Conservation (phyloP, 2,888 invertebrate genomes). For the Tiphia femorata region DNA sequence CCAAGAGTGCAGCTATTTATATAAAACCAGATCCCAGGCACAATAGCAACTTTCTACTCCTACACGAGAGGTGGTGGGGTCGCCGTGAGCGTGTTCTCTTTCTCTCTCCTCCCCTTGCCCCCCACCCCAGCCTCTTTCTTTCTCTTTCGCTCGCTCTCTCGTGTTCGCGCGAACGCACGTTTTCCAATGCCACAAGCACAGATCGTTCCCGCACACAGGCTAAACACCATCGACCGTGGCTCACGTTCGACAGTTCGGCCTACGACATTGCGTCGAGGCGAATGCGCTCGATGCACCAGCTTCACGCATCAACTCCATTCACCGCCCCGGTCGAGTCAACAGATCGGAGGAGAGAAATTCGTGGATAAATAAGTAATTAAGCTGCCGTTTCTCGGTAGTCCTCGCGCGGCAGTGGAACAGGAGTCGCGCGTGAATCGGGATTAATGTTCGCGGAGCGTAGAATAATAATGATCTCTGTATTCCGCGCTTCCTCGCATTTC, state of each 20-base stretch:
- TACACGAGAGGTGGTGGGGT: conserved; percentile 54
- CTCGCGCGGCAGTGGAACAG: too few species aligned
- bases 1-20: conserved; percentile 57
- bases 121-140: neutral
- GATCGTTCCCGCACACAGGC: neutral
- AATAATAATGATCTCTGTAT: too few species aligned
- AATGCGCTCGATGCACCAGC: too few species aligned
- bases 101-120: neutral
- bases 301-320: too few species aligned
- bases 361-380: too few species aligned
- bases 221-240: neutral
- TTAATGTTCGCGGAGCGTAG: too few species aligned
- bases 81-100: conserved; percentile 16
- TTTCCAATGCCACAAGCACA: too few species aligned
- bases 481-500: too few species aligned
- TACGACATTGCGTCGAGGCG: conserved; percentile 3
- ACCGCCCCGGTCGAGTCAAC: too few species aligned
- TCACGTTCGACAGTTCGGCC: neutral
- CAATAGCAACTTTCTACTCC: conserved; percentile 67
- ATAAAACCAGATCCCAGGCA: conserved; percentile 65
- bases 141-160: neutral
- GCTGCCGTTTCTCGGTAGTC: too few species aligned
- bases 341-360: too few species aligned
- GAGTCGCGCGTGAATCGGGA: too few species aligned
- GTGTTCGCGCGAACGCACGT: neutral